These are phyloP conservation scores for Dinomys branickii DNA, from an alignment of 2,113 vertebrate species.

Conservation along the genomic window DNA sequence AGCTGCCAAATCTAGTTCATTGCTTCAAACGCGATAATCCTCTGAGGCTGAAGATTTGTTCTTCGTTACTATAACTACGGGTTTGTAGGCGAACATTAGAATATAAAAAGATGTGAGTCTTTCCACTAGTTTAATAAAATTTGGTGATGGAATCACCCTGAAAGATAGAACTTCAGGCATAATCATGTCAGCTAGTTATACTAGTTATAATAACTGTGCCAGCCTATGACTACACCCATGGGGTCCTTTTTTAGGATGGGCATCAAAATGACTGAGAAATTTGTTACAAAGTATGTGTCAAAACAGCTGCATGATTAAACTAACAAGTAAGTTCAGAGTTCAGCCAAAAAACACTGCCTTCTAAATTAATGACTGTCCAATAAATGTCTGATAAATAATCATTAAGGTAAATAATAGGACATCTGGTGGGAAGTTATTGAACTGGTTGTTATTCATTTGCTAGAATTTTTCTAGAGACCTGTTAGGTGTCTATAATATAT, in stretches of 20 bases:
- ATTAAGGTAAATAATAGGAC: neutral
- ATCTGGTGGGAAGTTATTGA: neutral
- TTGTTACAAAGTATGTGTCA: conserved; percentile 38
- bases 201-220: conserved; percentile 54
- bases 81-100: conserved; percentile 64
- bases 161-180: conserved; percentile 47
- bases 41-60: conserved; percentile 68
- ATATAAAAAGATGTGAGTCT: conserved; percentile 65
- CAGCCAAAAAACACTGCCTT: neutral
- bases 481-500: neutral
- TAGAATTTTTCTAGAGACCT: conserved; percentile 20
- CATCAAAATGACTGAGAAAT: conserved; percentile 27
- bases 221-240: conserved; percentile 7
- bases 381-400: conserved; percentile 38
- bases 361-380: conserved; percentile 55
- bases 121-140: conserved; percentile 72
- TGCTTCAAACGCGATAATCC: conserved; percentile 67
- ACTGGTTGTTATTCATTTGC: conserved; percentile 39
- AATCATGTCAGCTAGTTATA: conserved; percentile 58
- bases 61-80: conserved; percentile 75
- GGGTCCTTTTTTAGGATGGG: conserved; percentile 6
- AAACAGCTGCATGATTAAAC: conserved; percentile 47
- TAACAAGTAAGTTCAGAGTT: conserved; percentile 54
- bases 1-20: conserved; percentile 63
- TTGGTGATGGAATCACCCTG: conserved; percentile 54